phyloP scores from a whole-genome alignment of 2,888 invertebrate genomes.

The Ceramica pisi region DNA sequence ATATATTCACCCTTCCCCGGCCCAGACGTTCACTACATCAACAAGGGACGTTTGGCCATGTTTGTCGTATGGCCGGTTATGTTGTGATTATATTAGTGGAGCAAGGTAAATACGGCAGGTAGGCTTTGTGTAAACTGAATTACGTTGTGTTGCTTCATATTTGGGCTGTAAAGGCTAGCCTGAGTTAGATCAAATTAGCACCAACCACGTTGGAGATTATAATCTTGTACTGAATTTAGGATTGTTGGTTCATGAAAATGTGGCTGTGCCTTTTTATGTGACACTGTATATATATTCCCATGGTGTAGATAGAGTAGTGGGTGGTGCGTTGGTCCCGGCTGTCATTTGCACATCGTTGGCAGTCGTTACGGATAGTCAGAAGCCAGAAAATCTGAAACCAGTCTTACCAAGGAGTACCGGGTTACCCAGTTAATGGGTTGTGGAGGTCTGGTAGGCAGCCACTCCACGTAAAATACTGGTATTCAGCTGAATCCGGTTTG shows the following conservation, averaged over 20 bases:
- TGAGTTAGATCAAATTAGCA: slow-evolving; percentile 43
- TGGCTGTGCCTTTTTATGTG: not conserved
- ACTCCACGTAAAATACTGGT: too few species aligned
- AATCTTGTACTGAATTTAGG: slow-evolving; percentile 21
- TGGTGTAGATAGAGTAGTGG: too few species aligned
- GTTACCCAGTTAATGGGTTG: too few species aligned
- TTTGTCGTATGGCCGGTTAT: slow-evolving; percentile 50
- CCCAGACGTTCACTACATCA: slow-evolving; percentile 47
- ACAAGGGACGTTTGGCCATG: slow-evolving; percentile 46
- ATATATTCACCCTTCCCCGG: not conserved
- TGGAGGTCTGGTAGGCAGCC: too few species aligned
- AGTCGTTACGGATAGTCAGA: too few species aligned
- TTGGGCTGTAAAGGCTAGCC: slow-evolving; percentile 10
- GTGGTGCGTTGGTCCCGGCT: too few species aligned
- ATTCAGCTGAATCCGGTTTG: too few species aligned
- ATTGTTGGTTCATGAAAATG: not conserved
- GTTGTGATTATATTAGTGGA: slow-evolving; percentile 59
- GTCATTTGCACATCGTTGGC: too few species aligned
- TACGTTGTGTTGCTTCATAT: slow-evolving; percentile 39
- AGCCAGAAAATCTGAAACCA: too few species aligned
- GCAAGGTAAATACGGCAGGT: slow-evolving; percentile 49
- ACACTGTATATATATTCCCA: not conserved
- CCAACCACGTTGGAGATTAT: slow-evolving; percentile 28
- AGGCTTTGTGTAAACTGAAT: slow-evolving; percentile 50
- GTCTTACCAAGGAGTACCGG: too few species aligned